Conservation (phyloP, 2,888 invertebrate genomes). For the Synanthedon myopaeformis region DNA sequence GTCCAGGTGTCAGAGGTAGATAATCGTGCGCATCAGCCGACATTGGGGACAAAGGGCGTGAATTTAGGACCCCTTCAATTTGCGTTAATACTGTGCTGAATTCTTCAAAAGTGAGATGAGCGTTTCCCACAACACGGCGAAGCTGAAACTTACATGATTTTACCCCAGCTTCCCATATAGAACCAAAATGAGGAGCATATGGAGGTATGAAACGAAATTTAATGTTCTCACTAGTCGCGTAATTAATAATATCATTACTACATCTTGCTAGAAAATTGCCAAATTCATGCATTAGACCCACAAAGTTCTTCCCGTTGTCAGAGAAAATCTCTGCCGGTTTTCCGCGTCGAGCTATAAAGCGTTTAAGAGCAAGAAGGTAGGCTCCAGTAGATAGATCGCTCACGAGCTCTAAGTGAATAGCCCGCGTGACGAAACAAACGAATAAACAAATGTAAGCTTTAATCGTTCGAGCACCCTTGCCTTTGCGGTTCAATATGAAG, state of each 20-base stretch:
- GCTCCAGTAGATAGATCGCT: conserved; percentile 8
- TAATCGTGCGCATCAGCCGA: conserved; percentile 9
- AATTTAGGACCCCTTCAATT: conserved; percentile 7
- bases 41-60: conserved; percentile 8
- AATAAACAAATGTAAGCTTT: neutral
- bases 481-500: conserved; percentile 7
- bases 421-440: conserved; percentile 6
- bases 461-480: neutral
- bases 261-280: neutral
- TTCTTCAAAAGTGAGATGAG: conserved; percentile 6
- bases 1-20: neutral
- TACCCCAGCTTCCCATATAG: conserved; percentile 7
- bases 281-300: neutral
- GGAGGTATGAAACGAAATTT: neutral
- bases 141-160: conserved; percentile 8
- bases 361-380: conserved; percentile 11
- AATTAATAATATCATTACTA: neutral
- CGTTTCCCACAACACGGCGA: conserved; percentile 7
- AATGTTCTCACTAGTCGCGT: neutral
- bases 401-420: conserved; percentile 12
- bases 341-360: conserved; percentile 13
- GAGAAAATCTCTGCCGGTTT: conserved; percentile 13
- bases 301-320: conserved; percentile 9
- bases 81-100: conserved; percentile 5
- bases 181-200: neutral